Conservation (phyloP, 2,888 invertebrate species). For the Pheosia tremula region DNA sequence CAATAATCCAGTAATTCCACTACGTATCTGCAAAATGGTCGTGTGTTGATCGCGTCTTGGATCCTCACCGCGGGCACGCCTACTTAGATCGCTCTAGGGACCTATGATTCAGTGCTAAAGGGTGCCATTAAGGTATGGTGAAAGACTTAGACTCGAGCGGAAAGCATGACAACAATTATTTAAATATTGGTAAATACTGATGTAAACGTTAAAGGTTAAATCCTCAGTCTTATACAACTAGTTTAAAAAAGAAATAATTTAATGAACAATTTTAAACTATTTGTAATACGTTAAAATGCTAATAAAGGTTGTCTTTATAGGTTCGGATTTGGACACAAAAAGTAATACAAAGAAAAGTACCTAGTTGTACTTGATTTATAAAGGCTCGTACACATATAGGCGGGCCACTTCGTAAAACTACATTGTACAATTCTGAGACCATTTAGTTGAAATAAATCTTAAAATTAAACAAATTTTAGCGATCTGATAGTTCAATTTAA, state of each 20-base stretch:
- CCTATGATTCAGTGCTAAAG: conserved; percentile 51
- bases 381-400: conserved; percentile 31
- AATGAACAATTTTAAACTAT: neutral
- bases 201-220: too few relatives aligned
- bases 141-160: conserved; percentile 29
- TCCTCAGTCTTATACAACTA: neutral
- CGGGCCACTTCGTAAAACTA: too few relatives aligned
- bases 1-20: conserved; percentile 49
- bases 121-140: conserved; percentile 44
- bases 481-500: too few relatives aligned
- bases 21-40: conserved; percentile 37
- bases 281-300: neutral
- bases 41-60: conserved; percentile 39
- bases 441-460: too few relatives aligned
- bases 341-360: neutral
- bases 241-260: neutral
- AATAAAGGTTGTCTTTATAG: neutral
- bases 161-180: too few relatives aligned
- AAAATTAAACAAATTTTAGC: too few relatives aligned
- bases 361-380: conserved; percentile 4
- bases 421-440: too few relatives aligned
- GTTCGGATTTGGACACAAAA: neutral
- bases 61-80: conserved; percentile 37
- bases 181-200: too few relatives aligned
- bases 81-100: conserved; percentile 43